A percentile compares a stretch with the other conserved stretches of the same genome.
phyloP scores from a whole-genome alignment of 1,140 invertebrate species.

The Micrasema minimum region DNA sequence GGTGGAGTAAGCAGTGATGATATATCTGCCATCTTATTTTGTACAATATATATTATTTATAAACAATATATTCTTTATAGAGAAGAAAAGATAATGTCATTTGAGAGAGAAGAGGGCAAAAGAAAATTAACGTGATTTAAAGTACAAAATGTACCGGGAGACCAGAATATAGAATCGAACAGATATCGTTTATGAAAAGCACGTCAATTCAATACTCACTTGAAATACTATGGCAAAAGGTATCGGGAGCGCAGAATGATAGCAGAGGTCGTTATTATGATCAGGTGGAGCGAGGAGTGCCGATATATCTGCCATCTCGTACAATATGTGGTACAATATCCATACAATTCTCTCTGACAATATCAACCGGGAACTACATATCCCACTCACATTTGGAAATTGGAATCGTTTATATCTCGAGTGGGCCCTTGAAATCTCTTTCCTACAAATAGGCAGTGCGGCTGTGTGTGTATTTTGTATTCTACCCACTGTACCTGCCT shows the following conservation, averaged over 20 bases:
- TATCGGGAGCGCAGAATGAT: conserved; percentile 34
- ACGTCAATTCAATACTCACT: conserved; percentile 33
- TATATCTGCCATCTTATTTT: too few species aligned
- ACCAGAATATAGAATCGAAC: too few species aligned
- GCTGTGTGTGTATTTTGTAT: conserved; percentile 21
- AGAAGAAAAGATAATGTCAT: too few species aligned
- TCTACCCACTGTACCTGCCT: conserved; percentile 8
- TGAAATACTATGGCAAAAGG: conserved; percentile 24
- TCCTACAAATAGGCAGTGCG: conserved; percentile 50
- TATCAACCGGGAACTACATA: conserved; percentile 52
- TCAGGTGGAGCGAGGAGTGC: too few species aligned
- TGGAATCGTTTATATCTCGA: conserved; percentile 54
- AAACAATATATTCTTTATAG: too few species aligned
- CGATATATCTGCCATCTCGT: too few species aligned
- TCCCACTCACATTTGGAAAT: conserved; percentile 53
- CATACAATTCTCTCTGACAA: conserved; percentile 50
- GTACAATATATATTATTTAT: too few species aligned
- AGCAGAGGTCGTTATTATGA: conserved; percentile 27
- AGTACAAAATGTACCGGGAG: too few species aligned
- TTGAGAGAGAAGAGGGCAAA: too few species aligned
- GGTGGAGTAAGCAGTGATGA: too few species aligned
- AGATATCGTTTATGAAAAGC: conserved; percentile 34
- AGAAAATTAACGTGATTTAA: too few species aligned
- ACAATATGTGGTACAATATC: conserved; percentile 50
- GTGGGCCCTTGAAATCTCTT: conserved; percentile 47